phyloP scores from a whole-genome alignment of 2,888 invertebrate genomes.

The Dendrolimus houi region DNA sequence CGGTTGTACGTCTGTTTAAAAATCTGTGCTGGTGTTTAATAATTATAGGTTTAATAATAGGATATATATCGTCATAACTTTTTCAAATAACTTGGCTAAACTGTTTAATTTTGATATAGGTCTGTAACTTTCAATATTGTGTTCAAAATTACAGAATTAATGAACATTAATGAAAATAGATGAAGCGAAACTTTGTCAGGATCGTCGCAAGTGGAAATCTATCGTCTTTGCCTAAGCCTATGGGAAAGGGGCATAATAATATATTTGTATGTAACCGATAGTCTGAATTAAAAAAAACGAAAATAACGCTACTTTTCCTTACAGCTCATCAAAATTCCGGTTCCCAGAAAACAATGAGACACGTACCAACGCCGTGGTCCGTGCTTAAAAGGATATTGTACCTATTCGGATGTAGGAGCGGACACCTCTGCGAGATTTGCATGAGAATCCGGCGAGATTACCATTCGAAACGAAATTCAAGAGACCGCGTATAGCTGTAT shows the following conservation, averaged over 20 bases:
- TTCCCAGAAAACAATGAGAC: no score
- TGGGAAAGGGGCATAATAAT: no score
- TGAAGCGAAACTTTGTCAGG: no score
- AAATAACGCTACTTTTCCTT: no score
- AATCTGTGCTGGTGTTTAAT: not conserved
- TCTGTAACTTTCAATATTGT: not conserved
- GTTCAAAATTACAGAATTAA: no score
- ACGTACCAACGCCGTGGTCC: no score
- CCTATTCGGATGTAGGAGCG: not conserved
- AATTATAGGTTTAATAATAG: not conserved
- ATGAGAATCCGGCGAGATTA: conserved; percentile 29
- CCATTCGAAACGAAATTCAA: conserved; percentile 27
- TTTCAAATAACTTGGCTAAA: not conserved
- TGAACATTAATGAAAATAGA: no score
- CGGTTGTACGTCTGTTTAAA: not conserved
- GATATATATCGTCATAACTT: not conserved
- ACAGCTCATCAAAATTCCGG: no score
- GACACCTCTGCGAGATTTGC: conserved; percentile 25
- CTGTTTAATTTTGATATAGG: not conserved
- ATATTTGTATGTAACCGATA: no score
- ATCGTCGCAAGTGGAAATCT: no score
- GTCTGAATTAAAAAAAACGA: no score
- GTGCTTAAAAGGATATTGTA: not conserved
- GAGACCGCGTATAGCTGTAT: not conserved
- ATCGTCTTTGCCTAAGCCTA: no score